Conservation (phyloP, 2,113 vertebrate genomes). For the Lepus americanus region DNA sequence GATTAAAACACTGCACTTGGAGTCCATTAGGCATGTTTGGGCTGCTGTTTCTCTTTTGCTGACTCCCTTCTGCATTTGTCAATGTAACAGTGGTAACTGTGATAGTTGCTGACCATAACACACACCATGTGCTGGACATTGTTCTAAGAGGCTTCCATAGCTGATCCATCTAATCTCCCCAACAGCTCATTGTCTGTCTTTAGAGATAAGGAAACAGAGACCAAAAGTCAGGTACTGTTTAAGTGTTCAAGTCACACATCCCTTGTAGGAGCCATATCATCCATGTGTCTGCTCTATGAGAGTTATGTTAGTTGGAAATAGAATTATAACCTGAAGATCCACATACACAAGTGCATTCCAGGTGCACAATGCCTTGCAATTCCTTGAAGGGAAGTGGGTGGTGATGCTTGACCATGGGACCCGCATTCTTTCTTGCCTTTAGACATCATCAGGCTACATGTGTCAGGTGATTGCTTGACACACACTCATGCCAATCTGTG, state of each 20-base stretch:
- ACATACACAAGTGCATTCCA: background rate
- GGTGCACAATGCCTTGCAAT: background rate
- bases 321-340: background rate
- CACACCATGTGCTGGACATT: too few species aligned
- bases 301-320: background rate
- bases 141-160: background rate
- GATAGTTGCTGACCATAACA: background rate
- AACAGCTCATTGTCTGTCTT: background rate
- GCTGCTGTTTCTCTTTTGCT: background rate
- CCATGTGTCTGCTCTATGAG: background rate
- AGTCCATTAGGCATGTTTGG: background rate
- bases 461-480: fast-evolving
- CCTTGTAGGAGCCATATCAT: background rate
- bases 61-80: background rate
- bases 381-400: background rate
- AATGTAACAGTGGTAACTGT: background rate
- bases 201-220: background rate
- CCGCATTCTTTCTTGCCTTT: background rate
- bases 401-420: background rate
- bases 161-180: background rate
- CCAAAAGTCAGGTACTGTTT: background rate
- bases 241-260: too few species aligned
- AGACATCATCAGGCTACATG: fast-evolving
- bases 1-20: background rate
- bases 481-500: fast-evolving